These are phyloP conservation scores for Tolmerus cingulatus DNA, from an alignment of 2,888 invertebrate species.

Conservation along the genomic window DNA sequence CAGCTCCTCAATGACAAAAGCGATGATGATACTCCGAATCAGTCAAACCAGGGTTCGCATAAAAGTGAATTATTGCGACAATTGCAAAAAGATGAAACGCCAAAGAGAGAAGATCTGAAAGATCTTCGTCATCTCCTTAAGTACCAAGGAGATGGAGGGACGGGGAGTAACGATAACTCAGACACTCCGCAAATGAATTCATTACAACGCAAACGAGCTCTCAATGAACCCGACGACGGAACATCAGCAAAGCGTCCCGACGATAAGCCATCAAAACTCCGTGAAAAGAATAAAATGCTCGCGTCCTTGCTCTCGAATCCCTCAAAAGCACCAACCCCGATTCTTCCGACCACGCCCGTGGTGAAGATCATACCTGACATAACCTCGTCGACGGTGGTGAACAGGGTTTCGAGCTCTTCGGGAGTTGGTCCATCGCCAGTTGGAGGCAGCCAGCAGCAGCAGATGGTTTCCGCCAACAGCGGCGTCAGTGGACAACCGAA, in stretches of 20 bases:
- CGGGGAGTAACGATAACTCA: not conserved
- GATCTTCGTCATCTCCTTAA: conserved; percentile 59
- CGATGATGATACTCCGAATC: conserved; percentile 75
- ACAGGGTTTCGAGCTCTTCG: conserved; percentile 54
- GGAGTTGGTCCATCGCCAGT: conserved; percentile 49
- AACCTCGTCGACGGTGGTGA: conserved; percentile 56
- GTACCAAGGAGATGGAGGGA: conserved; percentile 43
- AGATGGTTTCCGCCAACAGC: conserved; percentile 42
- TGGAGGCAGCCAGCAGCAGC: conserved; percentile 63
- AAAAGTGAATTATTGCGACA: conserved; percentile 69
- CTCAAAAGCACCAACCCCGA: conserved; percentile 68
- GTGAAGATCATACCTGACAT: conserved; percentile 63
- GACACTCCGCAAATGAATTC: conserved; percentile 2
- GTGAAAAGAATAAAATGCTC: conserved; percentile 85
- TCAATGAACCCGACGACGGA: conserved; percentile 70
- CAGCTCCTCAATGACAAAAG: conserved; percentile 84
- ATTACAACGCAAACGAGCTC: conserved; percentile 68
- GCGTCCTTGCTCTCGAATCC: conserved; percentile 82
- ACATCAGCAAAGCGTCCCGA: conserved; percentile 60
- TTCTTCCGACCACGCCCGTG: conserved; percentile 57
- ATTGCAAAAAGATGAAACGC: conserved; percentile 62
- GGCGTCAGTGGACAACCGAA: conserved; percentile 45
- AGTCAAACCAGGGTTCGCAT: conserved; percentile 61
- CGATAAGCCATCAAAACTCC: conserved; percentile 71
- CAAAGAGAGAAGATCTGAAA: conserved; percentile 60